A percentile compares a stretch with the other conserved stretches of the same genome.
Conservation (phyloP, 64 coral and sea anemone species). For the Montipora efflorescens region DNA sequence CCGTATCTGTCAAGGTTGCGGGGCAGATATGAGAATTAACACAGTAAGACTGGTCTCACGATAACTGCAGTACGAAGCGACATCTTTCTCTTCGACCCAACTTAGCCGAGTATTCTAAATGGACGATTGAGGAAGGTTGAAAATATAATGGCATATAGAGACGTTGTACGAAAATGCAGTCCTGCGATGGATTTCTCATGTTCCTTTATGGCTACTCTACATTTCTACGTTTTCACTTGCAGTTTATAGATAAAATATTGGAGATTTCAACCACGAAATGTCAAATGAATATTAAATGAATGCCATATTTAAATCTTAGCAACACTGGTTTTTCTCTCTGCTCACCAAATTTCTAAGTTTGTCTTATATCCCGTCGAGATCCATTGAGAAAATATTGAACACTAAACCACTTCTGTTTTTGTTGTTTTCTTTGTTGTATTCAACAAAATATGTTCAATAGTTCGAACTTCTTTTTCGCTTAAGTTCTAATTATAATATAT, state of each 20-base stretch:
- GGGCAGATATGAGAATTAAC: not conserved
- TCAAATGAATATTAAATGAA: constrained; percentile 18
- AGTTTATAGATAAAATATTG: not conserved
- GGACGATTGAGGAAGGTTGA: too few relatives aligned
- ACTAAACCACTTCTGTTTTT: too few relatives aligned
- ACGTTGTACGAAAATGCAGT: not conserved
- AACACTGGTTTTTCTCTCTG: not conserved
- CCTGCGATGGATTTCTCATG: not conserved
- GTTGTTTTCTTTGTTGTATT: not conserved
- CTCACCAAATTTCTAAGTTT: not conserved
- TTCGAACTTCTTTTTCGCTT: not conserved
- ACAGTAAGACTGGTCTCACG: not conserved
- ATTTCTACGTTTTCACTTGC: not conserved
- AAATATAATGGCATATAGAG: not conserved
- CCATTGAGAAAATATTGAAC: too few relatives aligned
- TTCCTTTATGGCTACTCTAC: not conserved
- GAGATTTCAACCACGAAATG: not conserved
- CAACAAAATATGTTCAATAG: not conserved
- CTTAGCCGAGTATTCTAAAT: too few relatives aligned
- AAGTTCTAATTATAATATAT: not conserved
- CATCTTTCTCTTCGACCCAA: not conserved
- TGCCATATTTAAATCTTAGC: too few relatives aligned
- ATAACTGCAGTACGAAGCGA: not conserved
- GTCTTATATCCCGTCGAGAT: too few relatives aligned
- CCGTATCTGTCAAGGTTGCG: not conserved